Evolutionary conservation across 2,113 vertebrate genomes (phyloP).

Genomic region (Pelmatolapia mariae): DNA sequence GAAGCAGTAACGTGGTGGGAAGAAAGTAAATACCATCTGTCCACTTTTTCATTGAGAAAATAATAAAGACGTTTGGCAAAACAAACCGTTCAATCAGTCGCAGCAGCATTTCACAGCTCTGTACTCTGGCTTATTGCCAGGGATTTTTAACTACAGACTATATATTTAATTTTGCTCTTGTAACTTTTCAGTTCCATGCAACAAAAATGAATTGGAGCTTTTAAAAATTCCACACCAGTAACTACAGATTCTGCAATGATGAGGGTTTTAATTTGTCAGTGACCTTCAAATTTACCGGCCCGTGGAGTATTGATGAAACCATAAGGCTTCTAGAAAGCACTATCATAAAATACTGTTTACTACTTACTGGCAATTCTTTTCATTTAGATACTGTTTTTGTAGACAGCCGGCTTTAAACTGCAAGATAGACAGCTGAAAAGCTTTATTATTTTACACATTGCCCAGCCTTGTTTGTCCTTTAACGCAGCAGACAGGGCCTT

Average conservation of each 20-base stretch:
- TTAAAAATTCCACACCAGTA: not conserved
- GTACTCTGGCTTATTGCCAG: slow-evolving; percentile 1
- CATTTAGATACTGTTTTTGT: not conserved
- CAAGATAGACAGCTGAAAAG: not conserved
- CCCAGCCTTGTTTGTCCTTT: not conserved
- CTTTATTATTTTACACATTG: not conserved
- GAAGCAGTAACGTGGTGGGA: not conserved
- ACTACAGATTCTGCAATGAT: not conserved
- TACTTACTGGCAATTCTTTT: not conserved
- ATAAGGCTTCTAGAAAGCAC: not conserved
- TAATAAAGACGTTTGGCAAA: slow-evolving; percentile 4
- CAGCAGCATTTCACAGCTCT: not conserved
- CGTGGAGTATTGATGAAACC: slow-evolving; percentile 28
- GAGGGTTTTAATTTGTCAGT: slow-evolving; percentile 34
- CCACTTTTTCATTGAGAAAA: slow-evolving; percentile 20
- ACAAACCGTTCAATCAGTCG: slow-evolving; percentile 10
- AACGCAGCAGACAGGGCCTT: not conserved
- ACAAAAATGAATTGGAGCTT: not conserved
- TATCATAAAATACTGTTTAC: slow-evolving; percentile 8
- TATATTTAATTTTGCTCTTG: not conserved
- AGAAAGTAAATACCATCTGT: slow-evolving; percentile 51
- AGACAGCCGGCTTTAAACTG: not conserved
- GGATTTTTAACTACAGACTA: slow-evolving; percentile 3
- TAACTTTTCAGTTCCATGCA: not conserved
- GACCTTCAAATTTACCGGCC: slow-evolving; percentile 34